Evolutionary conservation across 2,888 invertebrate species (phyloP), one percentile per base, ranked within the genome.

Genomic region (Agrilus biguttatus): DNA sequence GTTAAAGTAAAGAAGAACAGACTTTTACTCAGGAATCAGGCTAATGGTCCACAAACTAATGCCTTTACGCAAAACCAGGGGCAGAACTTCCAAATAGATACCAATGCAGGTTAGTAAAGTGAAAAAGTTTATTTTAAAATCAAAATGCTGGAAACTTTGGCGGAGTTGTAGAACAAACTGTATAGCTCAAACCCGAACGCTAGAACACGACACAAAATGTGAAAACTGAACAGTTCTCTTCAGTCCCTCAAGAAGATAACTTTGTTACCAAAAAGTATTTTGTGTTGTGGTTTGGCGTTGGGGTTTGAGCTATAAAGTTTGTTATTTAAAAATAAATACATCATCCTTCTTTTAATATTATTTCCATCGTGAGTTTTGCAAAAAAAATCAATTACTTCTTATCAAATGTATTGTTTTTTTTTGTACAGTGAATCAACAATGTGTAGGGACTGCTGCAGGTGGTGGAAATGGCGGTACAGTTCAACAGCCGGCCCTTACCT

Each of bases 401-500:
- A 6, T 28, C 13, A 17, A 32, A 42, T 32, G 14, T 12, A 10
- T 17, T 17, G 17, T 23, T 4, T 7, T 32, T 35, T 14, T 36
- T 8, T 40, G 10, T 43, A 39, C 43, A 21, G 46, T 49, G 8
- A 48, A 46, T 33, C 45, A 49, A 35, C 48, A 46, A 33, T 48
- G 49, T 40, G 46, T 50, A 34, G 46, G 44, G n/a, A 34, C 49
- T 34, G 47, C 46, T 42, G 28, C 28, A 28, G 28, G 28, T 28
- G 28, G 8, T 28, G 28, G 28, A 28, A 28, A 28, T 50, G 44
- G 33, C 50, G 44, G 61, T 47, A 34, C 53, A n/a, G 63, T 60
- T 49, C 68, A 60, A 13, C 28, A 28, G 10, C 67, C 72, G 41
- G 66, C 63, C 48, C 73, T 78, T 52, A 80, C 78, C 62, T 78